These are phyloP conservation scores for Chromoteleia sp. DNA, from an alignment of 2,888 invertebrate genomes.

Conservation along the genomic window DNA sequence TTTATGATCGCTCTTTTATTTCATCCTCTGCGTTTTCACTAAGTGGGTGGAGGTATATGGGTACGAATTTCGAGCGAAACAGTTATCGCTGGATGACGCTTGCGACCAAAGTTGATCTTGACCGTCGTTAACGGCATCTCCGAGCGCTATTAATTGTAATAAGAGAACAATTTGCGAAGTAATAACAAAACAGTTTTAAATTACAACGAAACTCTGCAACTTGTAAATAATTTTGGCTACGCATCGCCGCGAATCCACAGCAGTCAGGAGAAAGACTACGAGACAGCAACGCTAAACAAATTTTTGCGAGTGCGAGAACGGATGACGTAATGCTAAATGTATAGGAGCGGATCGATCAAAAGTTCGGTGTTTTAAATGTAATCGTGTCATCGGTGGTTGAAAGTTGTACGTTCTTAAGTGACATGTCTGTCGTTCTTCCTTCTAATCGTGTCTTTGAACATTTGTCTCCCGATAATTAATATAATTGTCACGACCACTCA, in stretches of 20 bases:
- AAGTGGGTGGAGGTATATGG: no score
- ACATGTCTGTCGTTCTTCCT: constrained; percentile 63
- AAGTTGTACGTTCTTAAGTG: constrained; percentile 47
- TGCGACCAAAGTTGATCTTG: no score
- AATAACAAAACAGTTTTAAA: not conserved
- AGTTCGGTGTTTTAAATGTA: constrained; percentile 58
- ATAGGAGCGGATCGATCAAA: constrained; percentile 59
- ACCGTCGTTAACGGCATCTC: no score
- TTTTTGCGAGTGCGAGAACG: constrained; percentile 6
- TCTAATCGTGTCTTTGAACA: constrained; percentile 59
- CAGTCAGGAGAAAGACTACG: constrained; percentile 31
- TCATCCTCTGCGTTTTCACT: no score
- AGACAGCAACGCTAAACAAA: not conserved
- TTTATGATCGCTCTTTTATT: no score
- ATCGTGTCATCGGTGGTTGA: constrained; percentile 56
- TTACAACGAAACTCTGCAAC: constrained; percentile 12
- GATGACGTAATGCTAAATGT: constrained; percentile 13
- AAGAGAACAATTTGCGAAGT: not conserved
- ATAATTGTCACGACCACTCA: constrained; percentile 36
- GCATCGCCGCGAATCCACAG: constrained; percentile 13
- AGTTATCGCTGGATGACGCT: no score
- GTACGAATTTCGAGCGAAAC: no score
- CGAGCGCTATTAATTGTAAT: not conserved
- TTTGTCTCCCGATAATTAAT: constrained; percentile 45
- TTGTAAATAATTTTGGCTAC: constrained; percentile 19